Evolutionary conservation across 2,888 invertebrate species (phyloP).

Genomic region (Oegoconia quadripuncta): DNA sequence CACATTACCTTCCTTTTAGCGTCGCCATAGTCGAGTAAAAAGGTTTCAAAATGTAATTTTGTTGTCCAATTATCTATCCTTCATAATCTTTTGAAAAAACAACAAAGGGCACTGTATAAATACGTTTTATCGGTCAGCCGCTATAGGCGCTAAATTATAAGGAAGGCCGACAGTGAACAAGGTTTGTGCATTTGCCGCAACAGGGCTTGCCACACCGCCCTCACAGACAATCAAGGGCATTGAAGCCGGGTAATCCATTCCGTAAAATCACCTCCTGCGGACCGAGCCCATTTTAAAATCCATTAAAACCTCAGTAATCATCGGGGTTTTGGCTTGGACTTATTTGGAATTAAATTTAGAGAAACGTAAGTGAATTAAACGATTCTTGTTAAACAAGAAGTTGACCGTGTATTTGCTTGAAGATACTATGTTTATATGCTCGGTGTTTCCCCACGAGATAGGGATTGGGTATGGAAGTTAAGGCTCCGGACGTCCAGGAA

Average conservation of each 20-base stretch:
- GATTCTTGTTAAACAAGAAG: neutral
- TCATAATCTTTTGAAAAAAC: neutral
- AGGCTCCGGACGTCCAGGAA: too few species aligned
- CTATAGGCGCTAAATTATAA: constrained; percentile 17
- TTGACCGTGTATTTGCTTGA: neutral
- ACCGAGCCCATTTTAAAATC: constrained; percentile 36
- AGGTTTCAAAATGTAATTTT: neutral
- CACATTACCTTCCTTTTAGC: neutral
- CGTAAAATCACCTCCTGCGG: constrained; percentile 42
- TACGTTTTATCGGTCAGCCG: constrained; percentile 7
- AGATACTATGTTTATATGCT: too few species aligned
- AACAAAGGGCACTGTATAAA: constrained; percentile 1
- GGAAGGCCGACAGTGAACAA: constrained; percentile 53
- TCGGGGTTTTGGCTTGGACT: constrained; percentile 24
- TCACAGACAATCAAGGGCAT: constrained; percentile 36
- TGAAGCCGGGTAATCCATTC: constrained; percentile 53
- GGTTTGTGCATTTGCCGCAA: constrained; percentile 56
- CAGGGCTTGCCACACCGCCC: constrained; percentile 36
- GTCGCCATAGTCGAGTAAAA: neutral
- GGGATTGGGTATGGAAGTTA: too few species aligned
- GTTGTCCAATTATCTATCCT: neutral
- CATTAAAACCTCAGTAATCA: constrained; percentile 29
- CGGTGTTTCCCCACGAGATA: too few species aligned
- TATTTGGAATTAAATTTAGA: constrained; percentile 21
- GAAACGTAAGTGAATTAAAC: constrained; percentile 11